Conservation (phyloP, 2,888 invertebrate genomes). For the Conchocele bisecta region DNA sequence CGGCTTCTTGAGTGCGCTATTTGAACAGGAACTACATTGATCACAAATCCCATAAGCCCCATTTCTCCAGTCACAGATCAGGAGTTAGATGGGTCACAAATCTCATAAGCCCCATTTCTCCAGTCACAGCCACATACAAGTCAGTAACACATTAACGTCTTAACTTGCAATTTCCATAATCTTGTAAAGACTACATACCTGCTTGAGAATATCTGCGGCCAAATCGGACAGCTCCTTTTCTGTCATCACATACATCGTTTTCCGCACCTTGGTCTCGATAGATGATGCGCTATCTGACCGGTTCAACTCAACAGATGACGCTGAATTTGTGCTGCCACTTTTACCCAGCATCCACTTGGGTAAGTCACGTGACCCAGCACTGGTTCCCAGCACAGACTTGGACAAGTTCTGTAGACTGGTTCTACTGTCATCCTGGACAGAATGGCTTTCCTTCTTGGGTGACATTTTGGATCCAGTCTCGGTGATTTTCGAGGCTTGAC, state of each 20-base stretch:
- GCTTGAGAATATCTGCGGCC: slow-evolving; percentile 62
- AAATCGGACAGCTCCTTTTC: slow-evolving; percentile 66
- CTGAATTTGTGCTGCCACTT: slow-evolving; percentile 5
- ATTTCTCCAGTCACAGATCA: no score
- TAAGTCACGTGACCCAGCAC: slow-evolving; percentile 41
- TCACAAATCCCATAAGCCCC: no score
- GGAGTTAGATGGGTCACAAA: no score
- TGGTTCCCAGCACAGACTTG: neutral
- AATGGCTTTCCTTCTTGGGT: slow-evolving; percentile 23
- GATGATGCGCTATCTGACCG: slow-evolving; percentile 23
- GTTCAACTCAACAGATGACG: slow-evolving; percentile 18
- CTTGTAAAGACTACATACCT: no score
- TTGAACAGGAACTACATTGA: no score
- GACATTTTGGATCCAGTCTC: slow-evolving; percentile 46
- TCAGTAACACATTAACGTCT: no score
- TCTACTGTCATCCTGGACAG: neutral
- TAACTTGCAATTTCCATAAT: no score
- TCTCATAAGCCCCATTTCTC: no score
- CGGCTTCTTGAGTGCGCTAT: no score
- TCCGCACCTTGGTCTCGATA: slow-evolving; percentile 34
- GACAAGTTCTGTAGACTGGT: slow-evolving; percentile 10
- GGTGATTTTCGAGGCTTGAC: slow-evolving; percentile 40
- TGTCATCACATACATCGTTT: slow-evolving; percentile 69
- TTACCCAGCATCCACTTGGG: slow-evolving; percentile 65
- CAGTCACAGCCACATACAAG: no score